Conservation (phyloP, 2,888 invertebrate species). For the Lomographa bimaculata region DNA sequence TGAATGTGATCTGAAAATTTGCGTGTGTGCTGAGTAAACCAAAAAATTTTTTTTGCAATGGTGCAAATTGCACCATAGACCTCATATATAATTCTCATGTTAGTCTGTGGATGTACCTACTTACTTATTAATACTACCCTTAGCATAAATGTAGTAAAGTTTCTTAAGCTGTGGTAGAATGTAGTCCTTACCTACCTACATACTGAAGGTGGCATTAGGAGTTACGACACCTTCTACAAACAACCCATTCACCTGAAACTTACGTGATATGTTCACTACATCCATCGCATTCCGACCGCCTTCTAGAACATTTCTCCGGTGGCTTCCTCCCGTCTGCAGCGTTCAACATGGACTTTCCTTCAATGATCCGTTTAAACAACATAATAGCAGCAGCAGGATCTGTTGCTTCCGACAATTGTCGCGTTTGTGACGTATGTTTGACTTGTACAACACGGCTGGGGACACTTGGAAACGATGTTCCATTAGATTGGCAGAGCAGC, state of each 20-base stretch:
- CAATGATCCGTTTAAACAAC: constrained; percentile 83
- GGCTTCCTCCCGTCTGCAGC: constrained; percentile 55
- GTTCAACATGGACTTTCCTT: constrained; percentile 82
- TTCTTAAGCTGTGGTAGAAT: too few species aligned
- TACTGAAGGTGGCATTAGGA: too few species aligned
- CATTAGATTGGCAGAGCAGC: constrained; percentile 80
- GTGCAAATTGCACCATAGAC: too few species aligned
- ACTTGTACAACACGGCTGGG: constrained; percentile 66
- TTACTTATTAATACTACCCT: too few species aligned
- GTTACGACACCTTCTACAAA: too few species aligned
- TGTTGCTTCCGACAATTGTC: constrained; percentile 78
- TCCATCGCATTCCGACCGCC: constrained; percentile 74
- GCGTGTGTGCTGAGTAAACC: too few species aligned
- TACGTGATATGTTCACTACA: constrained; percentile 77
- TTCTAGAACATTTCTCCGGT: constrained; percentile 75
- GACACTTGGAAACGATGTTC: constrained; percentile 75
- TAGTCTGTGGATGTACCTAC: too few species aligned
- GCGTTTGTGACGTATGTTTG: constrained; percentile 74
- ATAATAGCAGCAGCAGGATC: constrained; percentile 77
- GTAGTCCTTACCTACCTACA: too few species aligned
- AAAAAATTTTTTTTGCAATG: too few species aligned
- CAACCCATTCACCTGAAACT: constrained; percentile 42
- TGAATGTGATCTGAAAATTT: too few species aligned
- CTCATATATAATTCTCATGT: too few species aligned
- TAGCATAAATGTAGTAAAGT: too few species aligned